Conservation (phyloP, 1,140 invertebrate genomes). For the Zaprionus inermis region DNA sequence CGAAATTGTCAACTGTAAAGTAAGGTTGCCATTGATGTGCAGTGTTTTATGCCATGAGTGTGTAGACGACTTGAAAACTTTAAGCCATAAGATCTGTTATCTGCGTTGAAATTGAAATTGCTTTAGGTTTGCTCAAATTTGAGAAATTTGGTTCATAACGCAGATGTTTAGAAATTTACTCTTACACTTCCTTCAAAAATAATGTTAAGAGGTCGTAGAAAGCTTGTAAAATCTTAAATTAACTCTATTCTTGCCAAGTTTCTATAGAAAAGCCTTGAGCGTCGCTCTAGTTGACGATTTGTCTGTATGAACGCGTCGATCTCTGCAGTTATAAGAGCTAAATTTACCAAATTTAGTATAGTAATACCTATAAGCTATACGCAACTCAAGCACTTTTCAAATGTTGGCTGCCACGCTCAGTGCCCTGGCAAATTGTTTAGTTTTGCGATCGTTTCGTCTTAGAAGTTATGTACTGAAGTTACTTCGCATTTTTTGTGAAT, state of each 20-base stretch:
- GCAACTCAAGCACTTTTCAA: rapidly evolving
- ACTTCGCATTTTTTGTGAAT: no score
- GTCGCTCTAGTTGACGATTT: not conserved
- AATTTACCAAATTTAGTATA: not conserved
- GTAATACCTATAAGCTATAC: rapidly evolving
- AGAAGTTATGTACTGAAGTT: no score
- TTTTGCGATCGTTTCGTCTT: no score
- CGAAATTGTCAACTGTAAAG: not conserved
- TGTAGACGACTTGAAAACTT: not conserved
- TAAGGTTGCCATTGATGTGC: not conserved
- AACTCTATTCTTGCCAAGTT: no score
- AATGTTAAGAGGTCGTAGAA: no score
- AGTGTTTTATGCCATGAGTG: not conserved
- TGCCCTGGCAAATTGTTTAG: no score
- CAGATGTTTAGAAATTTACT: not conserved
- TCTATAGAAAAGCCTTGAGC: no score
- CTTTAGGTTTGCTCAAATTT: no score
- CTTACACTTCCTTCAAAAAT: no score
- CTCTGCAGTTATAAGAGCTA: not conserved
- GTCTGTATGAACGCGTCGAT: not conserved
- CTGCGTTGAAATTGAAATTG: not conserved
- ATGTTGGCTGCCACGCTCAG: not conserved
- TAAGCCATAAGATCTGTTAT: not conserved
- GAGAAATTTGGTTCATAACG: no score
- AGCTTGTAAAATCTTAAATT: no score